phyloP scores from a whole-genome alignment of 2,797 vertebrate genomes.

The Cheirogaleus major region DNA sequence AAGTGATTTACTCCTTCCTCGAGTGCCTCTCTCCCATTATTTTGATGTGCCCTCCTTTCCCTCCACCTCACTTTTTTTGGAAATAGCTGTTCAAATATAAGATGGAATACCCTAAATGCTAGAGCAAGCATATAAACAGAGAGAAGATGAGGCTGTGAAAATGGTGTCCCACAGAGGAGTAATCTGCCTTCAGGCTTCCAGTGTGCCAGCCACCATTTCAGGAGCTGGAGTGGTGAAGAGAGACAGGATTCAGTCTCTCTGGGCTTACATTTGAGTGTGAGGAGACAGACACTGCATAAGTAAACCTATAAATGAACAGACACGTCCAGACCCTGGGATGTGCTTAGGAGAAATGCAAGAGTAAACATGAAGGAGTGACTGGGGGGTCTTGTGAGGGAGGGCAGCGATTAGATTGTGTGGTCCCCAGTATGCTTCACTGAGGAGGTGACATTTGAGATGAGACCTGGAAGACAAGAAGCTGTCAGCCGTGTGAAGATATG shows the following conservation, averaged over 20 bases:
- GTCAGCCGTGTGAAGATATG: neutral
- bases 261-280: neutral
- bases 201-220: neutral
- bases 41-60: neutral
- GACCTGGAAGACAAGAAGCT: neutral
- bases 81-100: conserved; percentile 33
- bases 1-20: neutral
- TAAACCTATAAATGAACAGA: neutral
- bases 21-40: neutral
- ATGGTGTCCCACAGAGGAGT: accelerated
- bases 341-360: neutral
- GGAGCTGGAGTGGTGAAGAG: neutral
- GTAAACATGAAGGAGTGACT: neutral
- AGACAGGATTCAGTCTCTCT: neutral
- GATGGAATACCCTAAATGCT: neutral
- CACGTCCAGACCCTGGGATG: neutral
- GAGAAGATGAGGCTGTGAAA: neutral
- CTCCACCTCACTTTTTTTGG: neutral
- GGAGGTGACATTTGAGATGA: neutral
- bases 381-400: neutral
- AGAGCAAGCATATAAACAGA: neutral
- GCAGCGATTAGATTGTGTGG: too few relatives aligned
- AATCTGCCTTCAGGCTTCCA: neutral
- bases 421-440: neutral
- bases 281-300: neutral